Conservation (phyloP, 2,888 invertebrate genomes). For the Micoletzkya japonica region DNA sequence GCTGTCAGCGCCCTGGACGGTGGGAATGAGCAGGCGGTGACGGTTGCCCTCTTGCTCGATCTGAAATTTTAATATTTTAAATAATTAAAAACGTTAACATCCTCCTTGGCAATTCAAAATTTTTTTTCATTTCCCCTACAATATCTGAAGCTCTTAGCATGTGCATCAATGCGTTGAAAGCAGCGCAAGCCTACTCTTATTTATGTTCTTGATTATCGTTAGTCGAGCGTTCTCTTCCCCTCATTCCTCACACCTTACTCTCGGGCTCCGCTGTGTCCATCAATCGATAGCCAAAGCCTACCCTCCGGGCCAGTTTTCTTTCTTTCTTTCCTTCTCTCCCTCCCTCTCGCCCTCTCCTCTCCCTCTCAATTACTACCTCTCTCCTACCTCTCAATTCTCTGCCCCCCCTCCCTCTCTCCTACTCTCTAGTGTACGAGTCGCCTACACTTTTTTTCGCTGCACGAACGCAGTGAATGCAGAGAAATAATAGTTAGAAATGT, state of each 20-base stretch:
- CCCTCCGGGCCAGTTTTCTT: no score
- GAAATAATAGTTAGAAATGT: no score
- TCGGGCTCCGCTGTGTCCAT: no score
- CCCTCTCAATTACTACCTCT: conserved; percentile 7
- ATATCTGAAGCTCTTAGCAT: not conserved
- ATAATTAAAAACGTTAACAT: not conserved
- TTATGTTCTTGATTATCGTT: no score
- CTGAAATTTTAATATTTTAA: conserved; percentile 34
- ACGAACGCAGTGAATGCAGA: no score
- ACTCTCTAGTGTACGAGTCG: not conserved
- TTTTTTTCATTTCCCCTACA: not conserved
- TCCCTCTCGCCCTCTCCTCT: not conserved
- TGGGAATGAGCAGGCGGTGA: conserved; percentile 51
- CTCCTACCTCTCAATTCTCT: conserved; percentile 2
- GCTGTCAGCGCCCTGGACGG: conserved; percentile 49
- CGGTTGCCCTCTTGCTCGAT: conserved; percentile 53
- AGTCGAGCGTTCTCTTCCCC: not conserved
- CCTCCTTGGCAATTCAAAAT: not conserved
- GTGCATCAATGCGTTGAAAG: not conserved
- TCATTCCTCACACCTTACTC: conserved; percentile 2
- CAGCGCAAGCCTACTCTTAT: conserved; percentile 2
- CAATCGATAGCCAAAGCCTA: no score
- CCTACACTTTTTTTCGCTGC: not conserved
- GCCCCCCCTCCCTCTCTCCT: no score
- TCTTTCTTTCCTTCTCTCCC: not conserved